Evolutionary conservation across 2,797 vertebrate genomes (phyloP).

Genomic region (Eurystomus glaucurus): DNA sequence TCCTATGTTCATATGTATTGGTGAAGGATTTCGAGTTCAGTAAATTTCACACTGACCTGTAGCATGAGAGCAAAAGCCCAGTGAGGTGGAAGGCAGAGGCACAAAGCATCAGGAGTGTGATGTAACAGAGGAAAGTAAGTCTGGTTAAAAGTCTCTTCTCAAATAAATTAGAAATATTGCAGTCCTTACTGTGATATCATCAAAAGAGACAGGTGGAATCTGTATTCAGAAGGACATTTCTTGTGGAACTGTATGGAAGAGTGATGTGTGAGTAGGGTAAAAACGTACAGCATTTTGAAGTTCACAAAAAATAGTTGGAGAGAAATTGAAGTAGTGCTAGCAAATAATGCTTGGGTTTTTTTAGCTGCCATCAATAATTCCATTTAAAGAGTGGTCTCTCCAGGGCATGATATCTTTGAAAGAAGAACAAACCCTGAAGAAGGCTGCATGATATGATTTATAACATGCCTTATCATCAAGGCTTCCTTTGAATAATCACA

Average conservation of each 20-base stretch:
- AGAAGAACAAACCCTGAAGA: neutral
- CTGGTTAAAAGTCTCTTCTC: constrained; percentile 11
- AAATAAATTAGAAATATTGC: neutral
- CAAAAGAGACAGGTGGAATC: neutral
- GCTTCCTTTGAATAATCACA: neutral
- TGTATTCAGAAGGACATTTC: neutral
- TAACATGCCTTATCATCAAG: neutral
- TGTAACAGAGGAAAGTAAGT: neutral
- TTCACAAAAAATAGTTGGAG: neutral
- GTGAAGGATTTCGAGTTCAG: neutral
- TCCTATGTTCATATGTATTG: neutral
- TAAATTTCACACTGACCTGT: neutral
- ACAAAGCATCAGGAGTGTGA: neutral
- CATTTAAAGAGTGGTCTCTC: neutral
- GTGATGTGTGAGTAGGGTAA: neutral
- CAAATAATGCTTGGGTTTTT: neutral
- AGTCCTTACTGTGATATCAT: neutral
- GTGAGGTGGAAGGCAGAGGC: neutral
- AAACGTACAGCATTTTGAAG: neutral
- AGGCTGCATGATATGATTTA: neutral
- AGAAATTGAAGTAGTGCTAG: neutral
- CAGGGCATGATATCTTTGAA: neutral
- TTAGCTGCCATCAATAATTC: neutral
- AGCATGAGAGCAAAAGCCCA: neutral
- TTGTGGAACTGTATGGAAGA: neutral